Evolutionary conservation across 2,888 invertebrate species (phyloP).

Genomic region (Pteria penguin): DNA sequence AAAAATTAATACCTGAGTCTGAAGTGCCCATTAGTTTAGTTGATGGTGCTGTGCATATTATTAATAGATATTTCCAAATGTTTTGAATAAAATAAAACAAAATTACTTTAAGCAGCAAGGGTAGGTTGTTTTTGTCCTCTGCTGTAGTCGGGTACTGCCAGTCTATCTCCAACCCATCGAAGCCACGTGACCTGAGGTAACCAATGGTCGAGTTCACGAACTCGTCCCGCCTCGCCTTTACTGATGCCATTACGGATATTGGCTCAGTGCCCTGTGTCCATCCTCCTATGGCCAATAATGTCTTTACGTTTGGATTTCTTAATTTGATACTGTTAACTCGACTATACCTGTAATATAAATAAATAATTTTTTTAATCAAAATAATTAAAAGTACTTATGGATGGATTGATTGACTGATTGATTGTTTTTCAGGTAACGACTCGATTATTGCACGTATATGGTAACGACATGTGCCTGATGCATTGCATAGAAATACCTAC

Average conservation of each 20-base stretch:
- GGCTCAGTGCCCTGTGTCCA: conserved; percentile 64
- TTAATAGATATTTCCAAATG: too few relatives aligned
- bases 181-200: conserved; percentile 55
- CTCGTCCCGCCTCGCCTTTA: conserved; percentile 45
- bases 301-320: conserved; percentile 57
- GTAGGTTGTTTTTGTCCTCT: conserved; percentile 55
- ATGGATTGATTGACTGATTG: too few relatives aligned
- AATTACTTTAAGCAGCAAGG: conserved; percentile 44
- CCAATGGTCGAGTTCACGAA: conserved; percentile 59
- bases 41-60: too few relatives aligned
- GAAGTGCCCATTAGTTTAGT: too few relatives aligned
- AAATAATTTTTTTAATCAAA: too few relatives aligned
- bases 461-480: too few relatives aligned
- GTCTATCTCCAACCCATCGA: conserved; percentile 68
- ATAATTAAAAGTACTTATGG: too few relatives aligned
- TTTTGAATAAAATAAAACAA: not conserved
- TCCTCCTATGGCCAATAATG: conserved; percentile 66
- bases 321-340: conserved; percentile 60
- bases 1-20: too few relatives aligned
- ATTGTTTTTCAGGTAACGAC: too few relatives aligned
- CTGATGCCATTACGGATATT: conserved; percentile 61
- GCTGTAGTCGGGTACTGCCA: conserved; percentile 70
- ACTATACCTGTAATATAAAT: conserved; percentile 54
- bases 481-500: too few relatives aligned
- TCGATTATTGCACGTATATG: too few relatives aligned